These are phyloP conservation scores for Cyclopterus lumpus DNA, from an alignment of 2,797 vertebrate genomes.

Conservation along the genomic window DNA sequence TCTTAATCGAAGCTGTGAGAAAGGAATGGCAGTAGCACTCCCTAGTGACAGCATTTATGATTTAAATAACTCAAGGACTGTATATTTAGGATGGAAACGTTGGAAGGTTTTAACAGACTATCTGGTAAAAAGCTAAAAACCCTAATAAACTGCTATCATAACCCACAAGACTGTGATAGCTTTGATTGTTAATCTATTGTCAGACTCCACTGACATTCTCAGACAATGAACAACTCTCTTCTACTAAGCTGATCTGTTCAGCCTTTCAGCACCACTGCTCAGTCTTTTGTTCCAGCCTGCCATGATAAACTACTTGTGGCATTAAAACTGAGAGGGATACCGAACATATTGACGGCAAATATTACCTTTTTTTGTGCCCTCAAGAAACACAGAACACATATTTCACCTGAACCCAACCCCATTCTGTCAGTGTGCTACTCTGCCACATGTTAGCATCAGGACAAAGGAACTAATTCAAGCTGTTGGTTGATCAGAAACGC, in stretches of 20 bases:
- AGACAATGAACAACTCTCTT: constrained; percentile 35
- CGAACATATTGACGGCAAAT: constrained; percentile 4
- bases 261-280: constrained; percentile 21
- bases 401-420: not conserved
- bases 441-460: not conserved
- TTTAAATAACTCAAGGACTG: constrained; percentile 12
- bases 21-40: constrained; percentile 19
- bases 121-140: constrained; percentile 18
- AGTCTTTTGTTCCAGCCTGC: constrained; percentile 44
- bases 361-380: constrained; percentile 14
- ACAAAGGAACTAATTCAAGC: constrained; percentile 34
- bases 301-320: constrained; percentile 21
- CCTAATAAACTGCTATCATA: constrained; percentile 22
- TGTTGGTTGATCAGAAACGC: constrained; percentile 37
- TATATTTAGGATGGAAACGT: not conserved
- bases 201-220: constrained; percentile 12
- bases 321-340: constrained; percentile 18
- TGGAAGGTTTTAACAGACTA: not conserved
- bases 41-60: not conserved
- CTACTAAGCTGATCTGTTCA: constrained; percentile 36
- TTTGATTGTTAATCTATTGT: constrained; percentile 5
- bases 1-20: constrained; percentile 14
- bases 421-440: not conserved
- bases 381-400: constrained; percentile 6
- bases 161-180: constrained; percentile 10